Percentiles rank a stretch among this genome's conserved stretches.
These are phyloP conservation scores for Cephus cinctus DNA, from an alignment of 1,140 invertebrate genomes.

Conservation along the genomic window DNA sequence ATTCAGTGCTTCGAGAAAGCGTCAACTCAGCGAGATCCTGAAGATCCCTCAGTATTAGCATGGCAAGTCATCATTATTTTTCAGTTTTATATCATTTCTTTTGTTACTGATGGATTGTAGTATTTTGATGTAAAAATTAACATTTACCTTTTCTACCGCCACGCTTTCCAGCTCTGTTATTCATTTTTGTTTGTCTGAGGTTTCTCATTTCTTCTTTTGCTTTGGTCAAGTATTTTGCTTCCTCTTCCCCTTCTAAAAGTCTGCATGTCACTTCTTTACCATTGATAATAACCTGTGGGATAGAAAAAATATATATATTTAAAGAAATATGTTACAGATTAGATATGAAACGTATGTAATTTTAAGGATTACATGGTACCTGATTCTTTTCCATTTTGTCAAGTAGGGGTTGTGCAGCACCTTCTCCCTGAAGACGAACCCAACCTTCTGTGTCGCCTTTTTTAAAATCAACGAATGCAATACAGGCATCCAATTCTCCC, in stretches of 20 bases:
- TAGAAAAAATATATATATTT: slow-evolving; percentile 10
- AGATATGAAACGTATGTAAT: slow-evolving; percentile 4
- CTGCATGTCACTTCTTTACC: slow-evolving; percentile 61
- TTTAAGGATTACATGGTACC: too few species aligned
- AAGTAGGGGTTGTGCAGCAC: slow-evolving; percentile 64
- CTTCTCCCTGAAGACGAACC: slow-evolving; percentile 68
- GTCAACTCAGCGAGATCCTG: slow-evolving; percentile 54
- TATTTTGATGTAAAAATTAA: too few species aligned
- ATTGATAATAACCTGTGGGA: slow-evolving; percentile 51
- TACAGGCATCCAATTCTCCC: slow-evolving; percentile 60
- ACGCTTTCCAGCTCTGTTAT: slow-evolving; percentile 46
- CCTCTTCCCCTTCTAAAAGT: slow-evolving; percentile 69
- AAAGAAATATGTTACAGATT: slow-evolving; percentile 2
- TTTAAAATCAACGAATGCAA: slow-evolving; percentile 75
- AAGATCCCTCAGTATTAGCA: slow-evolving; percentile 57
- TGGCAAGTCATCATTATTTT: slow-evolving; percentile 52
- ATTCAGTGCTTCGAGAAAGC: slow-evolving; percentile 6
- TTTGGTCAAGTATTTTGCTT: slow-evolving; percentile 65
- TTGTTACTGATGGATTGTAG: too few species aligned
- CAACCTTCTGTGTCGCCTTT: slow-evolving; percentile 71
- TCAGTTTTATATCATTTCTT: too few species aligned
- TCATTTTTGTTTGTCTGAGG: slow-evolving; percentile 52
- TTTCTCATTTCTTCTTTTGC: slow-evolving; percentile 63
- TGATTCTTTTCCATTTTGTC: slow-evolving; percentile 66
- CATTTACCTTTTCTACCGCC: slow-evolving; percentile 36